Percentiles rank a stretch among this genome's conserved stretches.
These are phyloP conservation scores for Caerostris darwini DNA, from an alignment of 1,140 invertebrate genomes.

Conservation along the genomic window DNA sequence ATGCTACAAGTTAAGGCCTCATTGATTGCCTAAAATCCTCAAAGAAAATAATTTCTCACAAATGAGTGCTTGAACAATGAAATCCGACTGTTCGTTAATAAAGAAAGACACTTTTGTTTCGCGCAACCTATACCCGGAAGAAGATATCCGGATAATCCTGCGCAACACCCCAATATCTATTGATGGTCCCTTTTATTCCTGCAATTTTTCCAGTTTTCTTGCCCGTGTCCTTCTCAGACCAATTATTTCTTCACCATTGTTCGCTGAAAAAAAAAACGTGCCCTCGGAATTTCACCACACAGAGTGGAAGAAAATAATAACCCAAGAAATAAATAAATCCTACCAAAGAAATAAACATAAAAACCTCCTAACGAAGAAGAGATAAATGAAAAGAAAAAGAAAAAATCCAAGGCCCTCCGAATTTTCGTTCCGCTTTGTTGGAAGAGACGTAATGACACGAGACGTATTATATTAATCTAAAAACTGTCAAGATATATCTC, in stretches of 20 bases:
- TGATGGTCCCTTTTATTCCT: not conserved
- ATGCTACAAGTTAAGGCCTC: too few relatives aligned
- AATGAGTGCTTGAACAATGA: not conserved
- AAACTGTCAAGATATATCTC: constrained; percentile 56
- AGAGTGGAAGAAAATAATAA: not conserved
- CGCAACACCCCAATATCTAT: not conserved
- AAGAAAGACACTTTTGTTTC: not conserved
- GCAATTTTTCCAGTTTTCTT: not conserved
- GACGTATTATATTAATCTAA: constrained; percentile 55
- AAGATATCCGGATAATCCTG: not conserved
- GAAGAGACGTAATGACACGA: constrained; percentile 30
- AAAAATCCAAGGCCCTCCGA: not conserved
- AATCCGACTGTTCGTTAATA: not conserved
- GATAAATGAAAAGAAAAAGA: not conserved
- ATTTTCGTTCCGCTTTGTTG: constrained; percentile 28
- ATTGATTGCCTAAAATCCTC: too few relatives aligned
- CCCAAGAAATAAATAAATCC: constrained; percentile 4
- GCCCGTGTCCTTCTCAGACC: not conserved
- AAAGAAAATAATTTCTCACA: not conserved
- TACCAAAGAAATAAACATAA: not conserved
- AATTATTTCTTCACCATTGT: constrained; percentile 8
- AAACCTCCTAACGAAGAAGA: not conserved
- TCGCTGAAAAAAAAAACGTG: not conserved
- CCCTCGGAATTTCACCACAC: not conserved
- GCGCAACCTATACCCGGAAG: not conserved